Base-by-base conservation (phyloP, 2,888 invertebrate genomes). In the Drosophila colorata region DNA sequence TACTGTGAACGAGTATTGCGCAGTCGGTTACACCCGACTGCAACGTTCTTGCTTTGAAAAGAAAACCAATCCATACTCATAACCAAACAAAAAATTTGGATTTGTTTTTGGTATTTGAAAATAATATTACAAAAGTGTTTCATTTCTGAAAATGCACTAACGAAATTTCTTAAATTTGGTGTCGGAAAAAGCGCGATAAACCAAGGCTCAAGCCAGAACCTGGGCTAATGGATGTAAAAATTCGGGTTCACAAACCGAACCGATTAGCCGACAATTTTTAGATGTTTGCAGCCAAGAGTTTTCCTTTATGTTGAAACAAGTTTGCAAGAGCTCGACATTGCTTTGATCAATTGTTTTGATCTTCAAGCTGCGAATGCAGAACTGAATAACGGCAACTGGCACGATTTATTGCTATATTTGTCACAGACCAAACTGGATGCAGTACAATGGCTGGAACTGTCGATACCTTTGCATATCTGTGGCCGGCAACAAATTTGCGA, bases 401-500 rank as follows among this genome's bases (percentile, higher is more conserved):
- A 86, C 84, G 87, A 86, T 69, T 68, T 64, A 16, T 59, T 14
- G 49, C 60, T 56, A 56, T 46, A 66, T 58, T 57, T 76, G 64
- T 64, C 59, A 49, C 55, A 63, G 59, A 38, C 37, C 43, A n/a
- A 64, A 38, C 35, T 43, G 23, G 5, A 48, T 43, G 43, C 16
- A 31, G n/a, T 23, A 67, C 67, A 72, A 75, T 80, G 74, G 64
- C 57, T 60, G 58, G 25, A 55, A 52, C 59, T 69, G 76, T 78
- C 78, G 59, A 78, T 60, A 14, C 38, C 41, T 57, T 51, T 53
- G 66, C 43, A 66, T 44, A 64, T 74, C 41, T 56, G 33, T 8
- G 56, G 61, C 28, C 61, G 55, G 69, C 66, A 74, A 87, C 85
- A 85, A 89, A 87, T 89, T 85, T 80, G 85, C 16, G 64, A 68